Evolutionary conservation across 2,113 vertebrate species (phyloP).

Genomic region (Clarias macrocephalus): DNA sequence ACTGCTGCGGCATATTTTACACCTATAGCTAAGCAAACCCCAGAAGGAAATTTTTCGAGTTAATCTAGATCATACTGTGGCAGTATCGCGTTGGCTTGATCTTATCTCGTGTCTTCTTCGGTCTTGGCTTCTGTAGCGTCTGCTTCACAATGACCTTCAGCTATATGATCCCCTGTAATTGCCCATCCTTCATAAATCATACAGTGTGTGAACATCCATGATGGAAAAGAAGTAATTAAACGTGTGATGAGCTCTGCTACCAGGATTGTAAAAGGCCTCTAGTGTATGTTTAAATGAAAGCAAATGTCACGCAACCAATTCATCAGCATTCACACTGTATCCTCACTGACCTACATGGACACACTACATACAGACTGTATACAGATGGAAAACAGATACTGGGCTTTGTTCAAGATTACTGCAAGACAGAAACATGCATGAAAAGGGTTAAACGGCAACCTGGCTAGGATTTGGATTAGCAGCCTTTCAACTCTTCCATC

Average conservation of each 20-base stretch:
- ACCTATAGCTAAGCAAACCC: neutral
- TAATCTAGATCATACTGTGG: neutral
- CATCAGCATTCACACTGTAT: conserved; percentile 6
- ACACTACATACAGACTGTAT: neutral
- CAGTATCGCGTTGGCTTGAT: neutral
- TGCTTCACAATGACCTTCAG: conserved; percentile 20
- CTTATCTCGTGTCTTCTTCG: neutral
- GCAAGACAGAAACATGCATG: neutral
- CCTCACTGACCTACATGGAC: neutral
- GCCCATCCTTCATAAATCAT: conserved; percentile 29
- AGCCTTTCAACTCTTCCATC: neutral
- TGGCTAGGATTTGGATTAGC: neutral
- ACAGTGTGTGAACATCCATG: conserved; percentile 7
- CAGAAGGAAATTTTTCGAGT: neutral
- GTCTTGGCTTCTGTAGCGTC: neutral
- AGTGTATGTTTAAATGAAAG: neutral
- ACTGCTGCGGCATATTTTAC: conserved; percentile 35
- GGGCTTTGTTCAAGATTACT: neutral
- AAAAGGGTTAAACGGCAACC: neutral
- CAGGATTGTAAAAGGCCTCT: neutral
- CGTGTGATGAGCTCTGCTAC: neutral
- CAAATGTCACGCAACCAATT: conserved; percentile 5
- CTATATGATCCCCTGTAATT: conserved; percentile 24
- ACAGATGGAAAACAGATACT: neutral
- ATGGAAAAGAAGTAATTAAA: conserved; percentile 28